A percentile compares a stretch with the other conserved stretches of the same genome.
phyloP scores from a whole-genome alignment of 2,113 vertebrate species.

The Eclectus roratus region DNA sequence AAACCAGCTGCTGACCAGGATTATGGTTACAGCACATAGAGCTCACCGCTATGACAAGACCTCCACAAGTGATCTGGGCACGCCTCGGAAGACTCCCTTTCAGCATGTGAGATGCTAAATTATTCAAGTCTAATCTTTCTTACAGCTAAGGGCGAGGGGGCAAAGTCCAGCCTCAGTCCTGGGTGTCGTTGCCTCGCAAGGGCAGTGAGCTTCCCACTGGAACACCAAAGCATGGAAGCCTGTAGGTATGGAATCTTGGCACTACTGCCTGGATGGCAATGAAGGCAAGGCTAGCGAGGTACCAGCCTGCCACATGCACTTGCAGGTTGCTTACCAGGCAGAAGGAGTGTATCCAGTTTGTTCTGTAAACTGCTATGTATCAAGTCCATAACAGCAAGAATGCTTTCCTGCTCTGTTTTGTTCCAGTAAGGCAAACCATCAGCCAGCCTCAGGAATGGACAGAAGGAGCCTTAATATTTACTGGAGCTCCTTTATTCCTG shows the following conservation, averaged over 20 bases:
- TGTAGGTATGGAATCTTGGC: too few relatives aligned
- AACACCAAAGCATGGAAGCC: fast-evolving
- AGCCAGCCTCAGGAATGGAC: background rate
- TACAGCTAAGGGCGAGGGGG: background rate
- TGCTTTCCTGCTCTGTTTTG: background rate
- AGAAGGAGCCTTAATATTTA: background rate
- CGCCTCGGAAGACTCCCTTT: background rate
- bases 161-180: background rate
- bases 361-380: background rate
- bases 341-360: too few relatives aligned
- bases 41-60: background rate
- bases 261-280: background rate
- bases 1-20: background rate
- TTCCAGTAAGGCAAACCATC: background rate
- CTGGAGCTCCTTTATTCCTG: background rate
- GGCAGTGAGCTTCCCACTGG: fast-evolving
- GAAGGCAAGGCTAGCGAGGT: background rate
- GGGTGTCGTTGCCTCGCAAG: background rate
- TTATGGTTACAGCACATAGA: fast-evolving
- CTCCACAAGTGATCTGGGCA: background rate
- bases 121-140: background rate
- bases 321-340: background rate
- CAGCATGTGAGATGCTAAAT: background rate
- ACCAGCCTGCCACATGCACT: background rate
- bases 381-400: background rate